These are phyloP conservation scores for Drosophila meridiana DNA, from an alignment of 2,888 invertebrate genomes.

Conservation along the genomic window DNA sequence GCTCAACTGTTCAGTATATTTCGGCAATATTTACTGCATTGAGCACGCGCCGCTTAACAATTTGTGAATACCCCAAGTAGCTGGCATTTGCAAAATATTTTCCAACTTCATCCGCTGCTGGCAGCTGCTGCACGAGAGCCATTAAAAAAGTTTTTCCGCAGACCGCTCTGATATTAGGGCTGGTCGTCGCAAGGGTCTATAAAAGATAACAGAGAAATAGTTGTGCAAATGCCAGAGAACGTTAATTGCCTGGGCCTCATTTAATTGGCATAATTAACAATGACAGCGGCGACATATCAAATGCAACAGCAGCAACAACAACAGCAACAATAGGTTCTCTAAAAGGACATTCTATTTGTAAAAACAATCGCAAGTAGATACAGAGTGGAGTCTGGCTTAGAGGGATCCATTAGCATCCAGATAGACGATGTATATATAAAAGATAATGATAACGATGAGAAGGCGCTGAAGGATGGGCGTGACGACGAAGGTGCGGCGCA, in stretches of 20 bases:
- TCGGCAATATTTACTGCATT: background rate
- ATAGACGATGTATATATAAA: slow-evolving; percentile 8
- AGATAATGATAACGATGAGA: slow-evolving; percentile 19
- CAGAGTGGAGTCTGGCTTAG: background rate
- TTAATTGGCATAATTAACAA: slow-evolving; percentile 37
- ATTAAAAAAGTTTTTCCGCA: slow-evolving; percentile 67
- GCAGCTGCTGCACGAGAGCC: slow-evolving; percentile 71
- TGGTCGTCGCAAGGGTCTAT: slow-evolving; percentile 49
- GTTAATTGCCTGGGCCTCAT: slow-evolving; percentile 62
- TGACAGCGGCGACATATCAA: background rate
- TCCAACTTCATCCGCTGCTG: slow-evolving; percentile 53
- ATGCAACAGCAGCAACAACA: background rate
- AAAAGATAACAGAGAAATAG: slow-evolving; percentile 75
- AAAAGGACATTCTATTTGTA: slow-evolving; percentile 5
- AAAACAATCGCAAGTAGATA: slow-evolving; percentile 2
- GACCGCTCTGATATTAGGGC: slow-evolving; percentile 56
- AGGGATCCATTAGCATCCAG: background rate
- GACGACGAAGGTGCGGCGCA: background rate
- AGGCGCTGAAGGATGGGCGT: slow-evolving; percentile 27
- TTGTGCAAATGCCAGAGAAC: slow-evolving; percentile 67
- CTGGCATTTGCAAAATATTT: slow-evolving; percentile 19
- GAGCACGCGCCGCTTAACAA: background rate
- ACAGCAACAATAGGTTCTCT: background rate
- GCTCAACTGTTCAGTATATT: background rate
- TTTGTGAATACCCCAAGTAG: background rate